phyloP scores from a whole-genome alignment of 2,113 vertebrate species.

The Crotophaga sulcirostris region DNA sequence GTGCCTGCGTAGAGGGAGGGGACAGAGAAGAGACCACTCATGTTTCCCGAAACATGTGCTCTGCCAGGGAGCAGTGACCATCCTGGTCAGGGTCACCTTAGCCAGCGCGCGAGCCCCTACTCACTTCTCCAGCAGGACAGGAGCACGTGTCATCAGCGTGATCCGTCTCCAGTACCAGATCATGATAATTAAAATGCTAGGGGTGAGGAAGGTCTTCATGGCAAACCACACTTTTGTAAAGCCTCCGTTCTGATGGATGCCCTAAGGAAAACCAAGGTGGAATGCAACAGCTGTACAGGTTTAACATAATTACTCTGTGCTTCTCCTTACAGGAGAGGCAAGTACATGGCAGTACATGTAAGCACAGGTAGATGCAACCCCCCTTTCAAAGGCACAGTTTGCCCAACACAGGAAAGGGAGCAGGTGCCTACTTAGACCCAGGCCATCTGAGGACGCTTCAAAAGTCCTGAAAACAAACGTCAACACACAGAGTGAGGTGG shows the following conservation, averaged over 20 bases:
- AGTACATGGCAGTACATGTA: accelerated
- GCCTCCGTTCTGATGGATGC: constrained; percentile 96
- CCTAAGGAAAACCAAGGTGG: constrained; percentile 63
- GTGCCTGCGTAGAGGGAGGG: neutral
- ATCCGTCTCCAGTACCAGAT: constrained; percentile 98
- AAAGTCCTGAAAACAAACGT: neutral
- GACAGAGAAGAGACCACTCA: neutral
- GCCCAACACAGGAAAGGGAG: neutral
- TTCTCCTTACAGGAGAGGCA: neutral
- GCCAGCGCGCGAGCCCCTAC: neutral
- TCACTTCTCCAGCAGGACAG: constrained; percentile 98
- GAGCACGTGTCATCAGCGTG: constrained; percentile 89
- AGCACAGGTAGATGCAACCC: accelerated
- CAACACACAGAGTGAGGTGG: accelerated
- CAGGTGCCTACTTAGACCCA: neutral
- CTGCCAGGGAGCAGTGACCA: neutral
- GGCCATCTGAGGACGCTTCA: neutral
- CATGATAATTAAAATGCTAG: constrained; percentile 95
- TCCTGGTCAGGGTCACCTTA: neutral
- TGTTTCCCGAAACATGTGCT: accelerated
- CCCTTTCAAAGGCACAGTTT: neutral
- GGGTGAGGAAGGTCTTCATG: constrained; percentile 99
- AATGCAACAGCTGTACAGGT: neutral
- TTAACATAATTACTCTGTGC: neutral
- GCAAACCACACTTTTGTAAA: constrained; percentile 99